Evolutionary conservation across 2,797 vertebrate genomes (phyloP).

Genomic region (Cetoscarus ocellatus): DNA sequence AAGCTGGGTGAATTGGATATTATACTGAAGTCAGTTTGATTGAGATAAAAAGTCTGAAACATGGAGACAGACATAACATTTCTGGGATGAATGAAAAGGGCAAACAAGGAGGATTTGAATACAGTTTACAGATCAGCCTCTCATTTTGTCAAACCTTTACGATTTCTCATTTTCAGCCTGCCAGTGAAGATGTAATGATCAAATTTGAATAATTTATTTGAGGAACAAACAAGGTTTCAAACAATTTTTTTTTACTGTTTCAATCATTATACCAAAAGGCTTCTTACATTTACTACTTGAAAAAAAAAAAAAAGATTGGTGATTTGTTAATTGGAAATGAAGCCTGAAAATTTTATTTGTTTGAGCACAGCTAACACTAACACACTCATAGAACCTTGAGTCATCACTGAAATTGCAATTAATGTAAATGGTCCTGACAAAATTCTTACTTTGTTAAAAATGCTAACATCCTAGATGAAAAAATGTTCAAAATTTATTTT

Average conservation of each 20-base stretch:
- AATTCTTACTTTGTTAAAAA: too few relatives aligned
- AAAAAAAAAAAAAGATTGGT: background rate
- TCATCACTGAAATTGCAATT: too few relatives aligned
- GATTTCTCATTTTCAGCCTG: constrained; percentile 29
- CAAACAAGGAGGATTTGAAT: constrained; percentile 51
- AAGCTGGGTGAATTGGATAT: constrained; percentile 27
- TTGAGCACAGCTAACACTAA: too few relatives aligned
- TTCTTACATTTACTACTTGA: background rate
- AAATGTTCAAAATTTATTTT: too few relatives aligned
- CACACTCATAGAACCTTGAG: too few relatives aligned
- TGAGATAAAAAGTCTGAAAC: constrained; percentile 31
- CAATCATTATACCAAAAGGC: constrained; percentile 4
- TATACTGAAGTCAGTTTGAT: constrained; percentile 34
- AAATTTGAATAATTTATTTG: constrained; percentile 28
- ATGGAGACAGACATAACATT: constrained; percentile 34
- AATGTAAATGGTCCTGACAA: too few relatives aligned
- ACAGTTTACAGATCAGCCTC: constrained; percentile 40
- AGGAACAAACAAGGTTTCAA: background rate
- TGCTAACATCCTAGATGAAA: too few relatives aligned
- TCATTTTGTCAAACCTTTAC: constrained; percentile 34
- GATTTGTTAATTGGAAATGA: background rate
- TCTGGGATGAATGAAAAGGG: constrained; percentile 55
- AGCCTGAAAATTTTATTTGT: too few relatives aligned
- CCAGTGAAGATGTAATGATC: constrained; percentile 34
- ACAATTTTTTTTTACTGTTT: background rate